phyloP scores from a whole-genome alignment of 2,113 vertebrate genomes.

The Petrocephalus zakoni region DNA sequence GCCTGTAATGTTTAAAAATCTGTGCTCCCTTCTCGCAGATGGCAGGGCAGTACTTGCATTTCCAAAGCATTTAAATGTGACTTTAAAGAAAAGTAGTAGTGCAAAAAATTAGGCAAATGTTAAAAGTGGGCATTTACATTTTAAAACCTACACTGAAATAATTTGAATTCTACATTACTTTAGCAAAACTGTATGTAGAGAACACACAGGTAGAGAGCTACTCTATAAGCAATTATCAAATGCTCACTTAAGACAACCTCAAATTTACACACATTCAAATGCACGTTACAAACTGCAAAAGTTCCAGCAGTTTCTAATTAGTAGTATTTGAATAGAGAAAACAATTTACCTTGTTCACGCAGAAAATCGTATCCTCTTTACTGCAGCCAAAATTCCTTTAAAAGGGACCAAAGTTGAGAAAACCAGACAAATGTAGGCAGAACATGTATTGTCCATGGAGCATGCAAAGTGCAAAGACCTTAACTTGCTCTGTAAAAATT shows the following conservation, averaged over 20 bases:
- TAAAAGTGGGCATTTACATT: not conserved
- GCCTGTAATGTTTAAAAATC: not conserved
- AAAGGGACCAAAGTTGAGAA: too few relatives aligned
- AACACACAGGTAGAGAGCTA: too few relatives aligned
- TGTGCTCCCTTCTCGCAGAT: not conserved
- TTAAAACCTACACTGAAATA: not conserved
- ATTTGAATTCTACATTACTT: not conserved
- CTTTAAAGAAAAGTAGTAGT: not conserved
- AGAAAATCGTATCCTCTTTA: not conserved
- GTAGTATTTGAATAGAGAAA: not conserved
- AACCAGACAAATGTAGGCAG: too few relatives aligned
- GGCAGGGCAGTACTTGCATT: not conserved
- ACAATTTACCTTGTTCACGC: not conserved
- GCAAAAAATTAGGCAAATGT: not conserved
- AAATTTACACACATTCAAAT: not conserved
- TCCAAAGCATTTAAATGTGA: not conserved
- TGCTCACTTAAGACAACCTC: not conserved
- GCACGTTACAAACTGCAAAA: not conserved
- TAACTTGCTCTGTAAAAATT: not conserved
- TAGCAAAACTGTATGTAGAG: too few relatives aligned
- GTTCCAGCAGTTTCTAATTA: not conserved
- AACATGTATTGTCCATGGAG: not conserved
- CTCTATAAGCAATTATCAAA: not conserved
- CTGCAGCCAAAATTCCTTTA: not conserved
- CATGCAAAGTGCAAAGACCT: not conserved